Conservation (phyloP, 35 echinoderm and acorn worm genomes). For the Lytechinus pictus region DNA sequence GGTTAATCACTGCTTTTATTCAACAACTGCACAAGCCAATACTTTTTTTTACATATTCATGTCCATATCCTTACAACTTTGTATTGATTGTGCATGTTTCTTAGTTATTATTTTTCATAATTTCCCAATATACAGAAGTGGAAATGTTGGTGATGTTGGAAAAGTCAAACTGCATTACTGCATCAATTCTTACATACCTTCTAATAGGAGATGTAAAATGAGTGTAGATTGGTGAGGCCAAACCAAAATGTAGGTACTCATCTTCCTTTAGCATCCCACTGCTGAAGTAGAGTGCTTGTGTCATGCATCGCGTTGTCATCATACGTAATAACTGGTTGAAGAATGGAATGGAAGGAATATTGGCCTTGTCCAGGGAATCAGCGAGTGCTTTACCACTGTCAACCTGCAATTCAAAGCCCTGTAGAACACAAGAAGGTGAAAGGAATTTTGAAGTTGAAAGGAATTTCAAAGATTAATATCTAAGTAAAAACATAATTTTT, state of each 20-base stretch:
- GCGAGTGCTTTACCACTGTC: conserved; percentile 86
- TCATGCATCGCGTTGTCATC: conserved; percentile 99
- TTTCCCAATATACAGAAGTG: too few species aligned
- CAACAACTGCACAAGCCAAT: too few species aligned
- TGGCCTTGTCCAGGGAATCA: conserved; percentile 82
- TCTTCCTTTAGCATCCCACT: conserved; percentile 84
- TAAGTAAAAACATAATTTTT: too few species aligned
- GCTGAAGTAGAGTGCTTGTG: conserved; percentile 92
- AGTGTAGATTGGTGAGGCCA: conserved; percentile 97
- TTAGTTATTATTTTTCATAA: too few species aligned
- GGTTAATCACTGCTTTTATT: neutral
- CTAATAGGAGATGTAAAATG: conserved; percentile 99
- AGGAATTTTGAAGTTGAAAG: neutral
- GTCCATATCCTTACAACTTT: too few species aligned
- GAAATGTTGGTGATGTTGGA: too few species aligned
- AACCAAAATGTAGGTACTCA: conserved; percentile 91
- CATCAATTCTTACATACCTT: conserved; percentile 47
- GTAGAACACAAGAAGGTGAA: neutral
- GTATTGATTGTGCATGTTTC: too few species aligned
- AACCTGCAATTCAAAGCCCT: conserved; percentile 84
- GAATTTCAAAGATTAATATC: neutral
- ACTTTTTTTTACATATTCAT: too few species aligned
- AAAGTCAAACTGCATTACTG: too few species aligned
- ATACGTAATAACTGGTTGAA: conserved; percentile 93
- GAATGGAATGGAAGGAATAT: conserved; percentile 70